Conservation (phyloP, 1,140 invertebrate species). For the Bombus ignitus region DNA sequence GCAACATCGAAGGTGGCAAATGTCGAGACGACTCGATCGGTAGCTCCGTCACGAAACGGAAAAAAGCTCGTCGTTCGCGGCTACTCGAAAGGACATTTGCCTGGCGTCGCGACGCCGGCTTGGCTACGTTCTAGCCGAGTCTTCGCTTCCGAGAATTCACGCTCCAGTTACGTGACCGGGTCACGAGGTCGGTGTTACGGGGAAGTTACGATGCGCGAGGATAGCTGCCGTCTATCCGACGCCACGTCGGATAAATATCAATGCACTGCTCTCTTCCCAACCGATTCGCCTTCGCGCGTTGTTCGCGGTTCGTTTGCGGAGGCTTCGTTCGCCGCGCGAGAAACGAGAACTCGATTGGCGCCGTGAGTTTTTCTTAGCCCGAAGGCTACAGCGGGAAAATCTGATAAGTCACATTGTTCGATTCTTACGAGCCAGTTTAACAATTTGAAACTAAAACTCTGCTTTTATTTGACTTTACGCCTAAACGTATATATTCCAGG, state of each 20-base stretch:
- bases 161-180: slow-evolving; percentile 66
- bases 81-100: slow-evolving; percentile 41
- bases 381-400: no score
- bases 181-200: slow-evolving; percentile 53
- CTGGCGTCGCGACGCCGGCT: slow-evolving; percentile 42
- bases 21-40: slow-evolving; percentile 5
- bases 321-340: neutral
- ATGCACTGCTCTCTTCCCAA: neutral
- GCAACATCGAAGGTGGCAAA: neutral
- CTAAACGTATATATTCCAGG: no score
- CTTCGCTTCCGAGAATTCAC: slow-evolving; percentile 48
- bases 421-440: no score
- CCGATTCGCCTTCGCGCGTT: neutral
- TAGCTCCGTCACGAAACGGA: slow-evolving; percentile 13
- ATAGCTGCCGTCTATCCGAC: slow-evolving; percentile 53
- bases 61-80: neutral
- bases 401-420: no score
- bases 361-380: neutral
- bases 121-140: slow-evolving; percentile 31
- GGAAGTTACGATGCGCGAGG: slow-evolving; percentile 24
- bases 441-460: no score
- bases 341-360: neutral
- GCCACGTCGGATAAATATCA: slow-evolving; percentile 45
- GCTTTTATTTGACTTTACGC: no score
- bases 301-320: neutral